Evolutionary conservation across 2,797 vertebrate genomes (phyloP).

Genomic region (Saxicola maurus): DNA sequence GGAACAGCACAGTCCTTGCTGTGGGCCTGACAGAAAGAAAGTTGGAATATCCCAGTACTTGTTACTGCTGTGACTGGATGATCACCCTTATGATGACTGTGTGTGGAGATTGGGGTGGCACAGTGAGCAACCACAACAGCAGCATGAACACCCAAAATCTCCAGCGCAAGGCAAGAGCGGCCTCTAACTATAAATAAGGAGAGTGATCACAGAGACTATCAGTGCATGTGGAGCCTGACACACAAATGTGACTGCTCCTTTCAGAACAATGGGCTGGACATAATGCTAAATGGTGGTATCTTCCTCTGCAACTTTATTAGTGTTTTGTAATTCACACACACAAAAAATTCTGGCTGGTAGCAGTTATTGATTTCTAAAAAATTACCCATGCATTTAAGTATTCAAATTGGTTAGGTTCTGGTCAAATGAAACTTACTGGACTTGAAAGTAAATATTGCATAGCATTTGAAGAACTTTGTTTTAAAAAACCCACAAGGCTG

Average conservation of each 20-base stretch:
- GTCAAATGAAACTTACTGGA: not conserved
- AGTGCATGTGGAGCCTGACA: not conserved
- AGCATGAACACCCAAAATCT: not conserved
- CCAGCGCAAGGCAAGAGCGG: not conserved
- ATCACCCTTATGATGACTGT: not conserved
- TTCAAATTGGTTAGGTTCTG: not conserved
- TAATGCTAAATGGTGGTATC: not conserved
- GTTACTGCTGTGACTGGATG: not conserved
- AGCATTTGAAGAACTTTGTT: not conserved
- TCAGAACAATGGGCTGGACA: not conserved
- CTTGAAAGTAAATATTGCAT: not conserved
- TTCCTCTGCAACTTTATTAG: not conserved
- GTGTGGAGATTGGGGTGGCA: not conserved
- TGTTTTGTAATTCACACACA: not conserved
- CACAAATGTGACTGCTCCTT: not conserved
- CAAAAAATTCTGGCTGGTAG: not conserved
- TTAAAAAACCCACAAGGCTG: not conserved
- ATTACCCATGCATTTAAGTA: not conserved
- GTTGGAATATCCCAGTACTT: not conserved
- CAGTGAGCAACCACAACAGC: not conserved
- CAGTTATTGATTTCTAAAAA: not conserved
- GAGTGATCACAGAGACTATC: not conserved
- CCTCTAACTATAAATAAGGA: not conserved
- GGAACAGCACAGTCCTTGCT: not conserved
- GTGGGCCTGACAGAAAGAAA: not conserved